Evolutionary conservation across 2,888 invertebrate genomes (phyloP).

Genomic region (Acleris sparsana): DNA sequence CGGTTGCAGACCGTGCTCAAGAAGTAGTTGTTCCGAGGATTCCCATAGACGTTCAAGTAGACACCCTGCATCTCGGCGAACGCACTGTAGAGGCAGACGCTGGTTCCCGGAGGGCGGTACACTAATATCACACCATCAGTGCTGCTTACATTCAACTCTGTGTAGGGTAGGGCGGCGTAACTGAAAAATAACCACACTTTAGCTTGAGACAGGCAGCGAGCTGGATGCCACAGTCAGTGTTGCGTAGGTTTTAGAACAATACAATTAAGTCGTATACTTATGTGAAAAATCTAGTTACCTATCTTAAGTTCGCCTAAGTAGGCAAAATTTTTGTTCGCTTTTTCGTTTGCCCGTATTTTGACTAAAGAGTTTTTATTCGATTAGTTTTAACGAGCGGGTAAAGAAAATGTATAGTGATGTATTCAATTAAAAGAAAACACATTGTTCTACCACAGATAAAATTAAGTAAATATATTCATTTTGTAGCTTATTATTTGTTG

Average conservation of each 20-base stretch:
- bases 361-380: too few relatives aligned
- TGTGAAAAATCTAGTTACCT: neutral
- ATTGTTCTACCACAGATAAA: too few relatives aligned
- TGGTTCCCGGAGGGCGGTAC: conserved; percentile 53
- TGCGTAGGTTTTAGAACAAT: too few relatives aligned
- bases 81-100: conserved; percentile 49
- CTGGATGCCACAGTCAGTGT: neutral
- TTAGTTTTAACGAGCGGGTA: too few relatives aligned
- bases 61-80: conserved; percentile 54
- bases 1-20: conserved; percentile 42
- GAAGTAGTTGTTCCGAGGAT: conserved; percentile 33
- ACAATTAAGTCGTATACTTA: too few relatives aligned
- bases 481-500: too few relatives aligned
- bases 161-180: conserved; percentile 42
- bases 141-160: conserved; percentile 44
- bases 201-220: neutral
- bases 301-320: too few relatives aligned
- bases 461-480: too few relatives aligned
- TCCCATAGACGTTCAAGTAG: conserved; percentile 62
- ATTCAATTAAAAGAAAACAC: too few relatives aligned
- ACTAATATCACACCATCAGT: conserved; percentile 43
- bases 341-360: too few relatives aligned
- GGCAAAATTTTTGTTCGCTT: too few relatives aligned
- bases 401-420: too few relatives aligned
- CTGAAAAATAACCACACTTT: neutral